These are phyloP conservation scores for Adelognathus sp. DNA, from an alignment of 2,888 invertebrate species.

Conservation along the genomic window DNA sequence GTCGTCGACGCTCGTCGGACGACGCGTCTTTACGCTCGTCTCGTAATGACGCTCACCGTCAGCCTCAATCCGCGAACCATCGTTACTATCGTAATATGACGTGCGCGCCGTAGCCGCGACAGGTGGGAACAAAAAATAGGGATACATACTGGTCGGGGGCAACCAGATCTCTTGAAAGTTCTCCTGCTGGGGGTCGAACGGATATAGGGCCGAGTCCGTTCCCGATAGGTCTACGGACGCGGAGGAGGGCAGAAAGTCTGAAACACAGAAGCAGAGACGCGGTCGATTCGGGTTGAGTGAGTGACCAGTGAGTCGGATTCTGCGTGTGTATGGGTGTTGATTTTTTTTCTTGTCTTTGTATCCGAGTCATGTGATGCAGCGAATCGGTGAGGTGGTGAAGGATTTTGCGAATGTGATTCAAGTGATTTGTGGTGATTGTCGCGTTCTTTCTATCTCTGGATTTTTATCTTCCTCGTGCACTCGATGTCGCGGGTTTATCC, in stretches of 20 bases:
- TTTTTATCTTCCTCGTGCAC: not conserved
- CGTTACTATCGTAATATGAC: conserved; percentile 72
- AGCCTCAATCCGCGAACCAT: conserved; percentile 68
- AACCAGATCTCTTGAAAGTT: conserved; percentile 84
- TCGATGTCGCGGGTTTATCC: not conserved
- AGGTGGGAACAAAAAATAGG: conserved; percentile 85
- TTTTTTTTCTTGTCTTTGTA: conserved; percentile 19
- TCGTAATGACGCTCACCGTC: conserved; percentile 63
- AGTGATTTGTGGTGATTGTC: conserved; percentile 10
- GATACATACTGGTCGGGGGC: conserved; percentile 83
- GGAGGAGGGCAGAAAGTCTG: conserved; percentile 83
- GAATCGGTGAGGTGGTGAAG: not conserved
- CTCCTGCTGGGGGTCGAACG: conserved; percentile 82
- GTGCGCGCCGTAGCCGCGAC: conserved; percentile 80
- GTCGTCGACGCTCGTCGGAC: conserved; percentile 56
- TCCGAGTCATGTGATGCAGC: conserved; percentile 18
- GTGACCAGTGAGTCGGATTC: conserved; percentile 31
- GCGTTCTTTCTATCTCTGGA: conserved; percentile 31
- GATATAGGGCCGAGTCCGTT: conserved; percentile 84
- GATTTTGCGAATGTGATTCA: not conserved
- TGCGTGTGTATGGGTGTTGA: conserved; percentile 17
- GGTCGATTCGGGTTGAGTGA: conserved; percentile 75
- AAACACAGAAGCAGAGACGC: conserved; percentile 82
- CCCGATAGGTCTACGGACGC: conserved; percentile 83
- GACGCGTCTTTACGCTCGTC: conserved; percentile 55